Percentiles rank a stretch among this genome's conserved stretches.
phyloP scores from a whole-genome alignment of 2,888 invertebrate genomes.

The Phrixothrix hirtus region DNA sequence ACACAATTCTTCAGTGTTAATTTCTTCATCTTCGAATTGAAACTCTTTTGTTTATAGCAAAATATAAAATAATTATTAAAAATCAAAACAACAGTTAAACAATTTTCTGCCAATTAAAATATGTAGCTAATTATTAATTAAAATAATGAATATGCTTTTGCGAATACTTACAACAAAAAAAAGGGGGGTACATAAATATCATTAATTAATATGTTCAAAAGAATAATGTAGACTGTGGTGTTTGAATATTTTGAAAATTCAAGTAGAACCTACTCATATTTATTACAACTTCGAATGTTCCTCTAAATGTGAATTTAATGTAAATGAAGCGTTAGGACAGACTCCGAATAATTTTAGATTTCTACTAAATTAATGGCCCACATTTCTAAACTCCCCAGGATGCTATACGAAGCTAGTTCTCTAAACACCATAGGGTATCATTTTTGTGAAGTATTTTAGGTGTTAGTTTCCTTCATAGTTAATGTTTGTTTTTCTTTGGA shows the following conservation, averaged over 20 bases:
- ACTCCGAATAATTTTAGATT: constrained; percentile 29
- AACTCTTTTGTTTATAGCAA: too few relatives aligned
- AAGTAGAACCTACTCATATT: constrained; percentile 26
- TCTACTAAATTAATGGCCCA: constrained; percentile 35
- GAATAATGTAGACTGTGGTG: constrained; percentile 13
- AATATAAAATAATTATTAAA: too few relatives aligned
- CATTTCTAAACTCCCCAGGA: constrained; percentile 37
- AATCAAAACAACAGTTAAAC: too few relatives aligned
- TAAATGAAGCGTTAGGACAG: constrained; percentile 33
- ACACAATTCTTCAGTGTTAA: too few relatives aligned
- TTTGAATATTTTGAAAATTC: constrained; percentile 22
- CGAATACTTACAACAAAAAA: constrained; percentile 5
- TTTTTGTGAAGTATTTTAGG: constrained; percentile 26
- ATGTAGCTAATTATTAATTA: too few relatives aligned
- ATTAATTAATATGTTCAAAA: constrained; percentile 21
- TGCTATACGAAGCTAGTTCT: constrained; percentile 31
- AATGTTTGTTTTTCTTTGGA: constrained; percentile 30
- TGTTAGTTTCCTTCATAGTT: constrained; percentile 31
- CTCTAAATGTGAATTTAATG: constrained; percentile 37
- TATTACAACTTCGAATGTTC: constrained; percentile 32
- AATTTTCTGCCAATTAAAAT: too few relatives aligned
- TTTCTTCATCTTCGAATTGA: too few relatives aligned
- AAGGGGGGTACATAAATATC: constrained; percentile 6
- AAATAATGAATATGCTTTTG: too few relatives aligned
- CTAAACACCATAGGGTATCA: constrained; percentile 35